A percentile compares a stretch with the other conserved stretches of the same genome.
Evolutionary conservation across 2,888 invertebrate species (phyloP).

Genomic region (Operophtera brumata): DNA sequence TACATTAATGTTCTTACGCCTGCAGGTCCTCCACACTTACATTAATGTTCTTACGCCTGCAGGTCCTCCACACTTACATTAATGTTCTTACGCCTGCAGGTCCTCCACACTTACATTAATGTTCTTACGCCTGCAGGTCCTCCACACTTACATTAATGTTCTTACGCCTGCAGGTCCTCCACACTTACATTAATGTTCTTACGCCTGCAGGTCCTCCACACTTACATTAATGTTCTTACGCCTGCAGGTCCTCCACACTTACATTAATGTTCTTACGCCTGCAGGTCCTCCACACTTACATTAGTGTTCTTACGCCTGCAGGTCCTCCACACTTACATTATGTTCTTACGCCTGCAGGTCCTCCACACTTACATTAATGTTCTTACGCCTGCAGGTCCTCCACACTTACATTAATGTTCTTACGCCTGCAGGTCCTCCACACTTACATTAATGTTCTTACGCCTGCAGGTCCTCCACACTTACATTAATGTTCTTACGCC

Average conservation of each 20-base stretch:
- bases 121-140: slow-evolving; percentile 1
- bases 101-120: slow-evolving; percentile 4
- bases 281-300: slow-evolving; percentile 5
- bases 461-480: slow-evolving; percentile 5
- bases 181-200: slow-evolving; percentile 1
- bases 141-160: slow-evolving; percentile 4
- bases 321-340: slow-evolving; percentile 4
- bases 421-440: slow-evolving; percentile 5
- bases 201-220: slow-evolving; percentile 5
- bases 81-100: slow-evolving; percentile 1
- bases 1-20: slow-evolving; percentile 1
- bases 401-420: slow-evolving; percentile 1
- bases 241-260: slow-evolving; percentile 5
- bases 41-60: slow-evolving; percentile 3
- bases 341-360: slow-evolving; percentile 1
- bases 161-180: slow-evolving; percentile 4
- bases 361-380: slow-evolving; percentile 4
- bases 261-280: slow-evolving; percentile 2
- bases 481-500: slow-evolving; percentile 1
- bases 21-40: slow-evolving; percentile 5
- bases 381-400: slow-evolving; percentile 3
- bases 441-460: slow-evolving; percentile 2
- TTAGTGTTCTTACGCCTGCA: slow-evolving; percentile 2
- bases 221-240: slow-evolving; percentile 1
- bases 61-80: slow-evolving; percentile 4